A percentile compares a stretch with the other conserved stretches of the same genome.
phyloP scores from a whole-genome alignment of 2,113 vertebrate genomes.

The Periophthalmodon schlosseri region DNA sequence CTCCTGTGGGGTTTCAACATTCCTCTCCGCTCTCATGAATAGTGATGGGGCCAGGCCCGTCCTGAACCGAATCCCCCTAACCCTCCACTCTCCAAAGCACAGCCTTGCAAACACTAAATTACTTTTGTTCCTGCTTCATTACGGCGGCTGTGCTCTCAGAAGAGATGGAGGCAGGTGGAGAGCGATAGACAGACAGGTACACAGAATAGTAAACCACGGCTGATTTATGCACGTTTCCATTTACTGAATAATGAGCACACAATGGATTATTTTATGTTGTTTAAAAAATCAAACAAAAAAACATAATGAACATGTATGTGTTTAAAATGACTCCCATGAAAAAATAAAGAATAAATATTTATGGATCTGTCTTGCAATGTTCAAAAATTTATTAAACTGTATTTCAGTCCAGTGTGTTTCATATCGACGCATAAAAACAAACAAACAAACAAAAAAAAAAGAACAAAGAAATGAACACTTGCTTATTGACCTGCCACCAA shows the following conservation, averaged over 20 bases:
- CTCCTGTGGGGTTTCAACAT: constrained; percentile 49
- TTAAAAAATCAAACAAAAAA: not conserved
- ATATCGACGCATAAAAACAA: too few species aligned
- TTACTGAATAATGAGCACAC: not conserved
- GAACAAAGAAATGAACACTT: not conserved
- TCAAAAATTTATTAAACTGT: not conserved
- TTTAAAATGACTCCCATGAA: not conserved
- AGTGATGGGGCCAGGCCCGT: constrained; percentile 54
- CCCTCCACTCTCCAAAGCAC: constrained; percentile 33
- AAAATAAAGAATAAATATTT: not conserved
- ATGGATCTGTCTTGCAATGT: not conserved
- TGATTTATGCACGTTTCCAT: not conserved
- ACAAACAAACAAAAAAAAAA: too few species aligned
- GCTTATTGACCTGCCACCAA: not conserved
- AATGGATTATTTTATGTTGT: not conserved
- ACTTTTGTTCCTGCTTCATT: constrained; percentile 32
- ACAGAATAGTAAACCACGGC: constrained; percentile 5
- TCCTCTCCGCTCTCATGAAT: constrained; percentile 66
- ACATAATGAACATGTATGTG: not conserved
- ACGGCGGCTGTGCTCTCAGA: constrained; percentile 20
- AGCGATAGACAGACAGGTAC: constrained; percentile 4
- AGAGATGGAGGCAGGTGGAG: not conserved
- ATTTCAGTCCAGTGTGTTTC: not conserved
- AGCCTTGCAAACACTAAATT: constrained; percentile 35
- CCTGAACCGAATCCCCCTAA: constrained; percentile 45